A percentile compares a stretch with the other conserved stretches of the same genome.
Evolutionary conservation across 1,140 invertebrate genomes (phyloP).

Genomic region (Pentalonia nigronervosa): DNA sequence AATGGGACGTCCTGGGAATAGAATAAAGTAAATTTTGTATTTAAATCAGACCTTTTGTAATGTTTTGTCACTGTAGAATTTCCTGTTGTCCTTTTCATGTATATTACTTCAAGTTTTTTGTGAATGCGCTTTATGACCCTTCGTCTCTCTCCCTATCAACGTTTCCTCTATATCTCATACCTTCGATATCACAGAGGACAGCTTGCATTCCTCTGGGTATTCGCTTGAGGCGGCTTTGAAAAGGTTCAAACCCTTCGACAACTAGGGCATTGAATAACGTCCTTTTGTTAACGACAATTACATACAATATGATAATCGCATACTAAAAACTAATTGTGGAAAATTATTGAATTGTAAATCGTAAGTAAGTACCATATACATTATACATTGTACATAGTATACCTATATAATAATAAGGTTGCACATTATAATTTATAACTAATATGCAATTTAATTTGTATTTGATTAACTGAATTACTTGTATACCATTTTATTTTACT

Average conservation of each 20-base stretch:
- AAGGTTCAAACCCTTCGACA: background rate
- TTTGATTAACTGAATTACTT: background rate
- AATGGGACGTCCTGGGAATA: background rate
- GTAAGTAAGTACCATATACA: background rate
- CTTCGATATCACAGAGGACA: background rate
- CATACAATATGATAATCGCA: background rate
- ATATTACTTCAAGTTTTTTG: constrained; percentile 19
- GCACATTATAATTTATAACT: background rate
- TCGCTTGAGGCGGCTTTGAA: background rate
- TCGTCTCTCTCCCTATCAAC: background rate
- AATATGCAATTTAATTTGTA: background rate
- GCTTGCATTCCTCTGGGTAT: constrained; percentile 2
- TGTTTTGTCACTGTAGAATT: background rate
- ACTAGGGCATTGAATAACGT: background rate
- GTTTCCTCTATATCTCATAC: background rate
- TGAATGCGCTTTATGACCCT: background rate
- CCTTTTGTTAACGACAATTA: constrained; percentile 29
- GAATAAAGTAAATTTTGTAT: background rate
- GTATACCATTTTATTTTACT: too few species aligned
- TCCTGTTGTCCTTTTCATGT: background rate
- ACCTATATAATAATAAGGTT: constrained; percentile 1
- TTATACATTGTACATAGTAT: background rate
- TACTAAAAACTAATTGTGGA: background rate
- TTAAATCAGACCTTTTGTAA: constrained; percentile 18
- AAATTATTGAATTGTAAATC: background rate